Base-by-base conservation (phyloP, 2,113 vertebrate species). In the Hippolais icterina region DNA sequence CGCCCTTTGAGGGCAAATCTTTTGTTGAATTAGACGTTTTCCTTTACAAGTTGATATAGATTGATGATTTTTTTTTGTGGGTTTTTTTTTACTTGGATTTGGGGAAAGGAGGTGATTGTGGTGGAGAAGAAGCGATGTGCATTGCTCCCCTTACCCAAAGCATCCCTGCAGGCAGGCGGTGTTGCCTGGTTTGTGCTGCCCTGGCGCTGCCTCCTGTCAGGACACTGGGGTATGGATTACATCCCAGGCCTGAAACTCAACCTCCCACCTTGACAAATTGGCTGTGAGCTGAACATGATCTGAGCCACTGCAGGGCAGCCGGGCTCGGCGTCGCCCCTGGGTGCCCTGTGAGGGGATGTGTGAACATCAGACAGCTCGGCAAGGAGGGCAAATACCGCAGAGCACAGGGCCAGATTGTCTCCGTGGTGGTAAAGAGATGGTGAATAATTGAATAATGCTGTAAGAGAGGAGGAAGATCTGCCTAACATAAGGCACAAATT, bases 381-480 rank as follows among this genome's bases (percentile, higher is more conserved):
- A 17, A 42, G 70, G 70, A 87, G 23, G 91, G 72, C 77, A 91
- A 93, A 92, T 59, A 61, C 19, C 39, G 90, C 90, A 41, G 61
- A 91, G 81, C 60, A 75, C 82, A 39, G 29, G 79, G 37, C 80
- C 12, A 3, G 22, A 13, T 61, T n/a, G 9, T 86, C 89, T 65
- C 87, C 63, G 50, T 74, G 85, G 37, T 17, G 68, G 31, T 60
- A 94, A 87, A 91, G 77, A 88, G 95, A 78, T 96, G 91, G 91
- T 84, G 86, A 94, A 87, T 87, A 97, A 95, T 96, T 94, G 96
- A 66, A 93, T 93, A 96, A 92, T 80, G 86, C 53, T 93, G 18
- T 56, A 75, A 52, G 24, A 59, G 70, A 6, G 47, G 41, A 83
- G 56, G 92, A 90, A 66, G 80, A 74, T 60, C 84, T 97, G 94